Evolutionary conservation across 2,888 invertebrate species (phyloP).

Genomic region (Calameuta pallipes): DNA sequence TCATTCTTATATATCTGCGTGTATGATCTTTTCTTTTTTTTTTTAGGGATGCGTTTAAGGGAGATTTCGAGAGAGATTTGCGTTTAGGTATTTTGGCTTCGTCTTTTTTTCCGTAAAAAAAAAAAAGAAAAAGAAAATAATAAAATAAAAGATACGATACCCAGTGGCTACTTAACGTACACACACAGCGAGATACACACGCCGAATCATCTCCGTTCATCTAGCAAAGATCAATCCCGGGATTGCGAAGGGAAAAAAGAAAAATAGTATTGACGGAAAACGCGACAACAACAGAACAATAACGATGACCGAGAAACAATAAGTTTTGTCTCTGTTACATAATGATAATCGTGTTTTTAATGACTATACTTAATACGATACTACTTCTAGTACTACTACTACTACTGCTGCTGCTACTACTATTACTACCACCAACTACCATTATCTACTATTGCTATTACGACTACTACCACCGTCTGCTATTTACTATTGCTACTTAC

Average conservation of each 20-base stretch:
- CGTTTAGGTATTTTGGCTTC: slow-evolving; percentile 37
- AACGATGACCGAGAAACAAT: slow-evolving; percentile 16
- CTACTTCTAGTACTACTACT: slow-evolving; percentile 28
- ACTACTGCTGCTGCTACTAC: not conserved
- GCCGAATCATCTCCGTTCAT: not conserved
- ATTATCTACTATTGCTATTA: slow-evolving; percentile 19
- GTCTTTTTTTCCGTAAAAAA: slow-evolving; percentile 31
- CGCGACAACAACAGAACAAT: slow-evolving; percentile 30
- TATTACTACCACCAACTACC: not conserved
- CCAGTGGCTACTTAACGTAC: slow-evolving; percentile 28
- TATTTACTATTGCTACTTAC: slow-evolving; percentile 36
- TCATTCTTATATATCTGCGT: slow-evolving; percentile 40
- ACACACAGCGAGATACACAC: too few species aligned
- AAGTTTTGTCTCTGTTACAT: too few species aligned
- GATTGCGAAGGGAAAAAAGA: not conserved
- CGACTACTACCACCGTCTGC: slow-evolving; percentile 39
- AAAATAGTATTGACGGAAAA: slow-evolving; percentile 15
- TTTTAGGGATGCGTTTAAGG: slow-evolving; percentile 3
- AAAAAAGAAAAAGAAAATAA: not conserved
- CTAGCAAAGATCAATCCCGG: not conserved
- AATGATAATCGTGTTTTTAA: too few species aligned
- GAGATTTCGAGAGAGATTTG: slow-evolving; percentile 25
- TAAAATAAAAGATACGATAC: slow-evolving; percentile 19
- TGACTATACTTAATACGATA: slow-evolving; percentile 30
- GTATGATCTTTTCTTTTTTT: slow-evolving; percentile 28